phyloP scores from a whole-genome alignment of 2,888 invertebrate genomes.

The Drosophila anomalata region DNA sequence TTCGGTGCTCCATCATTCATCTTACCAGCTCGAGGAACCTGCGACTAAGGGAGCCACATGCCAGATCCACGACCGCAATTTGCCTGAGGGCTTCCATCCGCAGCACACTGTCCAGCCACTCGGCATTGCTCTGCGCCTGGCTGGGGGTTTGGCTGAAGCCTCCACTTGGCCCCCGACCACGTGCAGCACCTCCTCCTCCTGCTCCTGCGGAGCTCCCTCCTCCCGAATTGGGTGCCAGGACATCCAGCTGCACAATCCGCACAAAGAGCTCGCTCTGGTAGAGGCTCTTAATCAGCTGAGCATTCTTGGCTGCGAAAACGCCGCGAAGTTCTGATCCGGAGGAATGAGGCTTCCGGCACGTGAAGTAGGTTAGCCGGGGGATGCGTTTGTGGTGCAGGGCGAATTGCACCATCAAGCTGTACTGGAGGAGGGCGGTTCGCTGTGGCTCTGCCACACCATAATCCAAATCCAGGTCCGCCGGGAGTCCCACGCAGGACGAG shows the following conservation, averaged over 20 bases:
- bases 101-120: conserved; percentile 76
- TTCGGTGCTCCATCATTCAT: conserved; percentile 29
- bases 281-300: conserved; percentile 65
- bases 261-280: conserved; percentile 57
- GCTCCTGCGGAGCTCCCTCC: conserved; percentile 1
- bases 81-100: conserved; percentile 77
- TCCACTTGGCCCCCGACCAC: conserved; percentile 26
- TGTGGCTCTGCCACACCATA: conserved; percentile 31
- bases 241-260: conserved; percentile 66
- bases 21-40: conserved; percentile 82
- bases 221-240: conserved; percentile 44
- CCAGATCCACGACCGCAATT: conserved; percentile 81
- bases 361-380: conserved; percentile 80
- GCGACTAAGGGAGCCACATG: conserved; percentile 80
- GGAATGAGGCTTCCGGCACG: conserved; percentile 71
- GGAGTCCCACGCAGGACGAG: conserved; percentile 14
- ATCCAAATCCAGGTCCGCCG: conserved; percentile 8
- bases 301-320: conserved; percentile 62
- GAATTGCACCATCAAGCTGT: conserved; percentile 78
- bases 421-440: conserved; percentile 57
- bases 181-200: conserved; percentile 7
- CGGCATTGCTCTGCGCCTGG: conserved; percentile 50
- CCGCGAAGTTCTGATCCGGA: conserved; percentile 49
- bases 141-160: conserved; percentile 37
- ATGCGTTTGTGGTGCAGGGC: conserved; percentile 78